A percentile compares a stretch with the other conserved stretches of the same genome.
These are phyloP conservation scores for Cheirogaleus major DNA, from an alignment of 2,797 vertebrate genomes.

Conservation along the genomic window DNA sequence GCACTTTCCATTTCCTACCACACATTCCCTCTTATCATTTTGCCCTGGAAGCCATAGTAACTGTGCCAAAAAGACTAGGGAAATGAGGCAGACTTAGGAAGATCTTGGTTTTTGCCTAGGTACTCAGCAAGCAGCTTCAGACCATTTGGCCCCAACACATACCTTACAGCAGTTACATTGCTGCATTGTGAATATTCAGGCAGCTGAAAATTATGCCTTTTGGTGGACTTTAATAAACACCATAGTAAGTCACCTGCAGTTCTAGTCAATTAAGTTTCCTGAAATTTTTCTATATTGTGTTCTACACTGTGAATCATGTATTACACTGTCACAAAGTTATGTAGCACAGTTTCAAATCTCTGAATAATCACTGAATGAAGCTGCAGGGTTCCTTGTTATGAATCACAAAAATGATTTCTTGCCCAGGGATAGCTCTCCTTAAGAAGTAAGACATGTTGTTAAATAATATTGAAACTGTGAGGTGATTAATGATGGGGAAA, in stretches of 20 bases:
- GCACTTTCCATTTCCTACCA: background rate
- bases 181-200: background rate
- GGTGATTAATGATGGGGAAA: background rate
- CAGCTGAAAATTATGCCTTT: slow-evolving; percentile 7
- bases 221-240: background rate
- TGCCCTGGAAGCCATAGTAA: background rate
- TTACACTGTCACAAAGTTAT: slow-evolving; percentile 19
- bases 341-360: background rate
- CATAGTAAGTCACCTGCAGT: slow-evolving; percentile 46
- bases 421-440: slow-evolving; percentile 28
- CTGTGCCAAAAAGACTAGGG: background rate
- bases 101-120: background rate
- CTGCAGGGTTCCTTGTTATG: background rate
- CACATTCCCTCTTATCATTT: background rate
- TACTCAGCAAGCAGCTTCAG: background rate
- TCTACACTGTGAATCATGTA: background rate
- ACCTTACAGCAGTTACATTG: background rate
- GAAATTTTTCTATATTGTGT: slow-evolving; percentile 23
- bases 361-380: slow-evolving; percentile 24
- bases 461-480: slow-evolving; percentile 27
- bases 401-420: slow-evolving; percentile 68
- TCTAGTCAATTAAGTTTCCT: slow-evolving; percentile 46
- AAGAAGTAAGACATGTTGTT: background rate
- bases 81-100: background rate
- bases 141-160: background rate